Base-by-base conservation (phyloP, 2,113 vertebrate genomes). In the Eleginops maclovinus region DNA sequence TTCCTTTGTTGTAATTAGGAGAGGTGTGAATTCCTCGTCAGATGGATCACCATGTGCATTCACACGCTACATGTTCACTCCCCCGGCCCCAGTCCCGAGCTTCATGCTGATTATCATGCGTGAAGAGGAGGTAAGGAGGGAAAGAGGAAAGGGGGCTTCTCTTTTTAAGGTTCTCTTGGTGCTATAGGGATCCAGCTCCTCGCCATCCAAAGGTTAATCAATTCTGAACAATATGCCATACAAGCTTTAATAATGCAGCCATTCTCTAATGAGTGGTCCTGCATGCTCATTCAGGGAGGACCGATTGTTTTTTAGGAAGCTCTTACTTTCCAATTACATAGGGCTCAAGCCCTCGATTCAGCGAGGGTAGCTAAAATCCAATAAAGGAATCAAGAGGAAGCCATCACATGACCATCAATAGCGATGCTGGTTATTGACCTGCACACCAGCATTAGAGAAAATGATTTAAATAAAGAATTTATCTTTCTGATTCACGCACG, bases 1-100 rank as follows among this genome's bases (percentile, higher is more conserved):
- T 84, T 91, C 90, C 87, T 91, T 76, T 88, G 82, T 85, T 87
- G 68, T 83, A 92, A 92, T 92, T 92, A 90, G 69, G 56, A 75
- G 88, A 91, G 79, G 72, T 79, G 91, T 90, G 93, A 93, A 94
- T 93, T 91, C 81, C 87, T 89, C 79, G 92, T 93, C 89, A 93
- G 91, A 92, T 87, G 85, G 87, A 90, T 83, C 82, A 86, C 89
- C 84, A 88, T 87, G 93, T 91, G 90, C 82, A 91, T 89, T 90
- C 80, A 72, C 54, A 77, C 70, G 68, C 79, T 17, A 67, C 77
- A 28, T 26, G 64, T 71, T 81, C 71, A 72, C 62, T 69, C 68
- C 66, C 66, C 68, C 31, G 22, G 40, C 79, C 49, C 77, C 74
- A 72, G 14, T 49, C 84, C 60, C 13, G 17, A 73, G 71, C 54